phyloP scores from a whole-genome alignment of 2,888 invertebrate species.

The Uropetala carovei region DNA sequence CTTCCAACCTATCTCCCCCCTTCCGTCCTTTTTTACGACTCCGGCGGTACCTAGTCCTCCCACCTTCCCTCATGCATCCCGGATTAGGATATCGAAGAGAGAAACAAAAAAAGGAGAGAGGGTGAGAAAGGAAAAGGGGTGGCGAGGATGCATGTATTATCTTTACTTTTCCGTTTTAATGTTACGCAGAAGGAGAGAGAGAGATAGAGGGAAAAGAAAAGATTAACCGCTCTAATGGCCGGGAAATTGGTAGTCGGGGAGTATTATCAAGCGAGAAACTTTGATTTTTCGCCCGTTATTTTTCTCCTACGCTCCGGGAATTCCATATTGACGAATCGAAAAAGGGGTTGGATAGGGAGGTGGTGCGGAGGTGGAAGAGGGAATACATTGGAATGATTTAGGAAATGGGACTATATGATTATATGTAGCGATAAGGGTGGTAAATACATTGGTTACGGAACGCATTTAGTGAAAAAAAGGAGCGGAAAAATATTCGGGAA shows the following conservation, averaged over 20 bases:
- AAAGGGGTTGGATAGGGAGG: neutral
- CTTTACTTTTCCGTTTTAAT: neutral
- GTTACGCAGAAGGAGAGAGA: neutral
- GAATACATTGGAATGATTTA: conserved; percentile 56
- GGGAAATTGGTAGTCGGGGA: neutral
- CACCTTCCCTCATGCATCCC: neutral
- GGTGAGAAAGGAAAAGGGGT: neutral
- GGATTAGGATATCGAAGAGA: neutral
- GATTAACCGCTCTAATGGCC: conserved; percentile 16
- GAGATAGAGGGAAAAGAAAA: neutral
- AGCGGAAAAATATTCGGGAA: conserved; percentile 44
- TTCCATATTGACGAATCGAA: conserved; percentile 30
- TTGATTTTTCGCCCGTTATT: conserved; percentile 1
- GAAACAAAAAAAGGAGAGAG: neutral
- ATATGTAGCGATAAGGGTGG: conserved; percentile 32
- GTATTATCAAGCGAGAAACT: conserved; percentile 31
- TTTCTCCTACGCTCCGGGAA: conserved; percentile 22
- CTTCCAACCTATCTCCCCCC: neutral
- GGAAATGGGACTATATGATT: conserved; percentile 38
- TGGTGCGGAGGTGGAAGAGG: neutral
- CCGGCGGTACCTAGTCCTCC: neutral
- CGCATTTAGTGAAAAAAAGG: neutral
- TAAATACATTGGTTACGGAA: conserved; percentile 52
- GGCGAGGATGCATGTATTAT: neutral
- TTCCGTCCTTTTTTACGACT: neutral